These are phyloP conservation scores for Aethes cnicana DNA, from an alignment of 2,888 invertebrate species.

Conservation along the genomic window DNA sequence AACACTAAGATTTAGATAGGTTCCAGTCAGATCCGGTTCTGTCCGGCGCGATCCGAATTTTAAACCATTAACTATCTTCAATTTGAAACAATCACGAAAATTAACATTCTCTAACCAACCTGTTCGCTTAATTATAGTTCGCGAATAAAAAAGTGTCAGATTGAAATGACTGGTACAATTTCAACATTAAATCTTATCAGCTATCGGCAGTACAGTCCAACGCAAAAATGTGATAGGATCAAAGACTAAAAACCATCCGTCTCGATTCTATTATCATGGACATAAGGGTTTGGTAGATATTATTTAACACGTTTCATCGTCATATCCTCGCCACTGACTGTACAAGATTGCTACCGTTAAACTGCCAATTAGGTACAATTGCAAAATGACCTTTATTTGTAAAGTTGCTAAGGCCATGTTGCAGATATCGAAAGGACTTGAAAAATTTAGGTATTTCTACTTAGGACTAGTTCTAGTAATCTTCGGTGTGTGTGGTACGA, in stretches of 20 bases:
- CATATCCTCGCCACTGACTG: no score
- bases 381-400: slow-evolving; percentile 9
- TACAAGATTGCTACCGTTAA: slow-evolving; percentile 36
- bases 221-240: no score
- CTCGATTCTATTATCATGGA: no score
- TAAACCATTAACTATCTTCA: no score
- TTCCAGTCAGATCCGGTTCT: no score
- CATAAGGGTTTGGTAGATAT: no score
- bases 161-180: slow-evolving; percentile 20
- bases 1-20: no score
- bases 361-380: not conserved
- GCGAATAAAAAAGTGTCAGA: slow-evolving; percentile 13
- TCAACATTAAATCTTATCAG: slow-evolving; percentile 26
- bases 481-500: slow-evolving; percentile 5
- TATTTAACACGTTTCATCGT: no score
- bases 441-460: slow-evolving; percentile 21
- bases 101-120: not conserved
- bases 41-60: no score
- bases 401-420: not conserved
- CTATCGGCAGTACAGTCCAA: slow-evolving; percentile 31
- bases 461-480: slow-evolving; percentile 12
- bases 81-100: not conserved
- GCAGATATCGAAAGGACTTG: slow-evolving; percentile 4
- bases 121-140: not conserved
- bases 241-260: no score